Conservation (phyloP, 2,113 vertebrate genomes). For the Bos indicus region DNA sequence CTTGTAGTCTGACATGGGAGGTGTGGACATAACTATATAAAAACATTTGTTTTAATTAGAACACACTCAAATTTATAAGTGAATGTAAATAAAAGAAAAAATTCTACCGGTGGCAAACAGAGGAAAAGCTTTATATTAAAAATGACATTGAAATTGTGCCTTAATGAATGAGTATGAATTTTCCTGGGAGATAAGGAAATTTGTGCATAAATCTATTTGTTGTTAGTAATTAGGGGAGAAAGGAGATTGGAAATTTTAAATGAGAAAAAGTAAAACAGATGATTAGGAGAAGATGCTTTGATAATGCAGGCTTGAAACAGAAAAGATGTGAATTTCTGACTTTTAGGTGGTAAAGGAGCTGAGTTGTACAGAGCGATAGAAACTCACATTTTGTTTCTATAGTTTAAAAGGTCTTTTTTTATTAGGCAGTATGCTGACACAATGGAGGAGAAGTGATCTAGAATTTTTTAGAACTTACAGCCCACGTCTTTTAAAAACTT, state of each 20-base stretch:
- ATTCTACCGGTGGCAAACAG: not conserved
- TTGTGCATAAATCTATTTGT: not conserved
- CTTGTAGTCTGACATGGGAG: not conserved
- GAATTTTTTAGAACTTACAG: not conserved
- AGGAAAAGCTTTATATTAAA: not conserved
- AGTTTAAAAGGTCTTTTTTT: not conserved
- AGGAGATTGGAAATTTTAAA: not conserved
- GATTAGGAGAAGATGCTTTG: not conserved
- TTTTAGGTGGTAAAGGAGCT: not conserved
- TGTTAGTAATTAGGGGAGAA: not conserved
- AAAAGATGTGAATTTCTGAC: not conserved
- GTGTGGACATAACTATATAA: not conserved
- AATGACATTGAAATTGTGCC: not conserved
- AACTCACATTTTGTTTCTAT: not conserved
- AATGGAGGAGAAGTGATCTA: not conserved
- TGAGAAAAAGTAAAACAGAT: not conserved
- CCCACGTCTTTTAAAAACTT: not conserved
- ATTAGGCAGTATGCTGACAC: not conserved
- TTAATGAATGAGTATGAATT: not conserved
- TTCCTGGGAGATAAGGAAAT: not conserved
- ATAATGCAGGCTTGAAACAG: not conserved
- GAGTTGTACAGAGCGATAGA: not conserved
- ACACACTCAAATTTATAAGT: not conserved
- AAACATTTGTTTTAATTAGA: not conserved
- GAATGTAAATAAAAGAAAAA: not conserved